Evolutionary conservation across 2,888 invertebrate species (phyloP).

Genomic region (Cheilosia variabilis): DNA sequence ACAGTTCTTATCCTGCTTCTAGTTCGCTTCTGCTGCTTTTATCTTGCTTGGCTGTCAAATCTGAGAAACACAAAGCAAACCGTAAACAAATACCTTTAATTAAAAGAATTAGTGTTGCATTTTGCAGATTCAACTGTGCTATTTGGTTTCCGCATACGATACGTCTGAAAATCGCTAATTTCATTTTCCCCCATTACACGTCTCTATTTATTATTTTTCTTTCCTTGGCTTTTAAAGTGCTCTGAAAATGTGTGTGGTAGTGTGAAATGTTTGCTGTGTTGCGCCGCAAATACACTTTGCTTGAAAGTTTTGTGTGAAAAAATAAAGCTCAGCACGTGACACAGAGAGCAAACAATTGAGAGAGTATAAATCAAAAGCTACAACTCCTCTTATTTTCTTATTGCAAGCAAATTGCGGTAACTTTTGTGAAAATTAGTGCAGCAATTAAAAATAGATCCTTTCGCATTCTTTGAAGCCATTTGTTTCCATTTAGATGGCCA

Average conservation of each 20-base stretch:
- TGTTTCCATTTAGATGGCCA: no score
- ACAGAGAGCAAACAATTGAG: neutral
- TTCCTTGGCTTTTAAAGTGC: slow-evolving; percentile 29
- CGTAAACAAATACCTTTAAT: slow-evolving; percentile 29
- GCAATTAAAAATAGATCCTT: no score
- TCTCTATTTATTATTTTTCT: slow-evolving; percentile 18
- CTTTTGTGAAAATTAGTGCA: neutral
- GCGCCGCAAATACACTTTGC: slow-evolving; percentile 30
- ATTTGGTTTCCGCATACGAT: slow-evolving; percentile 11
- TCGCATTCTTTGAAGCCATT: no score
- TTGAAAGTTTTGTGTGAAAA: slow-evolving; percentile 41
- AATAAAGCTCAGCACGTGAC: slow-evolving; percentile 28
- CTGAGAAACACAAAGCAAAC: slow-evolving; percentile 29
- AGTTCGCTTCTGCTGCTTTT: slow-evolving; percentile 67
- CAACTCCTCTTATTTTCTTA: slow-evolving; percentile 37
- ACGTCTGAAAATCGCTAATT: slow-evolving; percentile 1
- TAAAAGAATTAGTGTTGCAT: slow-evolving; percentile 9
- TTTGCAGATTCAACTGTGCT: neutral
- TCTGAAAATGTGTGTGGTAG: slow-evolving; percentile 42
- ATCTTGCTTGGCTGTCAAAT: slow-evolving; percentile 65
- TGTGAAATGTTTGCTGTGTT: slow-evolving; percentile 48
- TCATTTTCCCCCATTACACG: slow-evolving; percentile 23
- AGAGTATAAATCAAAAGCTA: neutral
- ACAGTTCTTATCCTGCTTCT: slow-evolving; percentile 69
- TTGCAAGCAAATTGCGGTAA: neutral